Evolutionary conservation across 2,888 invertebrate genomes (phyloP).

Genomic region (Macrophya annulata): DNA sequence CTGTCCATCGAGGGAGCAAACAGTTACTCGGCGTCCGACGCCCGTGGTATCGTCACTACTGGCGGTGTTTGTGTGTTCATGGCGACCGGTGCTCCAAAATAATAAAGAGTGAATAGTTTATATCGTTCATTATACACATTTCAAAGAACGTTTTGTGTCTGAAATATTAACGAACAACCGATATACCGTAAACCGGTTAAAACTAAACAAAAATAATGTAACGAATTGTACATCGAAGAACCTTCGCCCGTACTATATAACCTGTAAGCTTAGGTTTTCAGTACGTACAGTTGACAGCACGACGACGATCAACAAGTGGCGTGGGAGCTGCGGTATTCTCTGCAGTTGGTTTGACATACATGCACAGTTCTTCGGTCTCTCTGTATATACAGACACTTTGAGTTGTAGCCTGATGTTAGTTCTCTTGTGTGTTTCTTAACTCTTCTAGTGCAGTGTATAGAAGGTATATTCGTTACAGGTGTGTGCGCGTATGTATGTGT

Average conservation of each 20-base stretch:
- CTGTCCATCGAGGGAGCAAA: neutral
- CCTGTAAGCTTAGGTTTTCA: neutral
- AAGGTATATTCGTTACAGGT: too few relatives aligned
- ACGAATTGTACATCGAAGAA: neutral
- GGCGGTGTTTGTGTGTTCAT: neutral
- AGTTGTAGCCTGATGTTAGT: too few relatives aligned
- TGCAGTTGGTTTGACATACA: neutral
- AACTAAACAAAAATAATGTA: neutral
- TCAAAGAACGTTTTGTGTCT: neutral
- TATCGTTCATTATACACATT: neutral
- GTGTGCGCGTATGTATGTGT: too few relatives aligned
- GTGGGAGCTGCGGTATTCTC: slow-evolving; percentile 34
- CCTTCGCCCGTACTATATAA: neutral
- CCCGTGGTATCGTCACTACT: slow-evolving; percentile 23
- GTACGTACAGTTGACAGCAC: neutral
- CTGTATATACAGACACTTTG: neutral
- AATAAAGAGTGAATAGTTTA: neutral
- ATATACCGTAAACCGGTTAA: neutral
- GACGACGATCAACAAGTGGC: slow-evolving; percentile 49
- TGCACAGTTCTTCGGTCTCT: neutral
- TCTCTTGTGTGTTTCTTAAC: neutral
- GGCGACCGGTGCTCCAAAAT: neutral
- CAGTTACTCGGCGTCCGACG: slow-evolving; percentile 31
- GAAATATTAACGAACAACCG: neutral
- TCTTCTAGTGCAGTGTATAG: too few relatives aligned